Evolutionary conservation across 2,113 vertebrate species (phyloP).

Genomic region (Notiomystis cincta): DNA sequence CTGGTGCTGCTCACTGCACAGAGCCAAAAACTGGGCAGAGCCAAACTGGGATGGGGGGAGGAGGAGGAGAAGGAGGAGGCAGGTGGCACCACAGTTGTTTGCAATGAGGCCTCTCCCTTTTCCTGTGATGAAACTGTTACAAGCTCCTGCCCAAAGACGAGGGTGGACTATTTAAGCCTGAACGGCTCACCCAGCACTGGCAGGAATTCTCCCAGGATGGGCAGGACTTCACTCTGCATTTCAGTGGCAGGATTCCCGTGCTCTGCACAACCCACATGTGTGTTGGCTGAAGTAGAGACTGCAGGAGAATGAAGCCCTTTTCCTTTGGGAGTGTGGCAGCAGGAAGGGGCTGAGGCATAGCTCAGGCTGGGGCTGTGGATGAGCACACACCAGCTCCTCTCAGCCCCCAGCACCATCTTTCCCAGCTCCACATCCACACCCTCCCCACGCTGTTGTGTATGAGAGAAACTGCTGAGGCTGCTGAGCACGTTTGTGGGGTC

Average conservation of each 20-base stretch:
- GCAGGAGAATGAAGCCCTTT: rapidly evolving
- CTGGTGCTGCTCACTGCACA: not conserved
- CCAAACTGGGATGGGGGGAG: not conserved
- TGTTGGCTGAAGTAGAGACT: not conserved
- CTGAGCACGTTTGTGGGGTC: not conserved
- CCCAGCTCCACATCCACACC: not conserved
- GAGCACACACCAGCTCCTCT: rapidly evolving
- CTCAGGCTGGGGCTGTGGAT: not conserved
- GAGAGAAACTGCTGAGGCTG: not conserved
- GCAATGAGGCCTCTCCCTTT: not conserved
- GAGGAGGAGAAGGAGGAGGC: not conserved
- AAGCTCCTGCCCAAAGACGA: not conserved
- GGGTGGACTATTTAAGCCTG: not conserved
- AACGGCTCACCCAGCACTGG: not conserved
- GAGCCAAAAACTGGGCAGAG: not conserved
- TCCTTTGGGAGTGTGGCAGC: not conserved
- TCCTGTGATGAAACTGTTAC: not conserved
- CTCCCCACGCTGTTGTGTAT: not conserved
- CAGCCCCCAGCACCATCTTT: not conserved
- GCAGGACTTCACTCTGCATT: not conserved
- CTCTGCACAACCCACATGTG: rapidly evolving
- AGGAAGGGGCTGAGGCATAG: not conserved
- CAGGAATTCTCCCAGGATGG: not conserved
- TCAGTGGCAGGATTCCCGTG: rapidly evolving
- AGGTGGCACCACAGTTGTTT: not conserved